phyloP scores from a whole-genome alignment of 2,888 invertebrate genomes.

The Thera britannica region DNA sequence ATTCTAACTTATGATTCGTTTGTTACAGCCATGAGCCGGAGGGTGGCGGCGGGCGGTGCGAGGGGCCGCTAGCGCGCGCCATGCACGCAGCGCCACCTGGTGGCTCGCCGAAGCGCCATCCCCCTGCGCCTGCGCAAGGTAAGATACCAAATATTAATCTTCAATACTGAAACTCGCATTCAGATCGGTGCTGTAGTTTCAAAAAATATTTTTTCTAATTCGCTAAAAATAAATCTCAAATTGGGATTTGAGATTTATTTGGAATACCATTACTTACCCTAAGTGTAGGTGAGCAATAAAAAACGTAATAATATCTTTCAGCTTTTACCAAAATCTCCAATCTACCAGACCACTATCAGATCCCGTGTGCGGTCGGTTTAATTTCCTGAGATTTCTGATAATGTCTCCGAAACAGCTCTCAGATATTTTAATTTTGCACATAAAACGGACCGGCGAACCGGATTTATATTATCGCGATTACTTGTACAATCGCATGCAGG shows the following conservation, averaged over 20 bases:
- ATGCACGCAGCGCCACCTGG: slow-evolving; percentile 81
- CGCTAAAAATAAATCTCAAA: no score
- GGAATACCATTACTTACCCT: neutral
- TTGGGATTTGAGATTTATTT: neutral
- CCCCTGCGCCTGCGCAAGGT: slow-evolving; percentile 65
- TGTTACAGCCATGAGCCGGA: slow-evolving; percentile 89
- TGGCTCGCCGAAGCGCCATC: slow-evolving; percentile 80
- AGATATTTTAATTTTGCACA: slow-evolving; percentile 35
- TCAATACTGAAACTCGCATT: neutral
- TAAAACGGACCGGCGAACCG: slow-evolving; percentile 19
- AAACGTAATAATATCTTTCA: neutral
- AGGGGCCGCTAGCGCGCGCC: slow-evolving; percentile 85
- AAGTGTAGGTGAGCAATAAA: neutral
- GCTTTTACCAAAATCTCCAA: neutral
- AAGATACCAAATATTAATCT: slow-evolving; percentile 7
- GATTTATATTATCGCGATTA: slow-evolving; percentile 23
- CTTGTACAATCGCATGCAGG: slow-evolving; percentile 24
- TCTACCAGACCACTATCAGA: slow-evolving; percentile 10
- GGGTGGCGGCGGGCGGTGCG: slow-evolving; percentile 85
- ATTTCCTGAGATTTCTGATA: slow-evolving; percentile 35
- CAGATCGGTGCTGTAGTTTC: slow-evolving; percentile 1
- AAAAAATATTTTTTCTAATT: neutral
- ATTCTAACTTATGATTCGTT: slow-evolving; percentile 33
- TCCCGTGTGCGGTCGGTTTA: slow-evolving; percentile 31
- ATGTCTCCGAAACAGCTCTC: slow-evolving; percentile 25